Conservation (phyloP, 2,113 vertebrate species). For the Prunella fulvescens region DNA sequence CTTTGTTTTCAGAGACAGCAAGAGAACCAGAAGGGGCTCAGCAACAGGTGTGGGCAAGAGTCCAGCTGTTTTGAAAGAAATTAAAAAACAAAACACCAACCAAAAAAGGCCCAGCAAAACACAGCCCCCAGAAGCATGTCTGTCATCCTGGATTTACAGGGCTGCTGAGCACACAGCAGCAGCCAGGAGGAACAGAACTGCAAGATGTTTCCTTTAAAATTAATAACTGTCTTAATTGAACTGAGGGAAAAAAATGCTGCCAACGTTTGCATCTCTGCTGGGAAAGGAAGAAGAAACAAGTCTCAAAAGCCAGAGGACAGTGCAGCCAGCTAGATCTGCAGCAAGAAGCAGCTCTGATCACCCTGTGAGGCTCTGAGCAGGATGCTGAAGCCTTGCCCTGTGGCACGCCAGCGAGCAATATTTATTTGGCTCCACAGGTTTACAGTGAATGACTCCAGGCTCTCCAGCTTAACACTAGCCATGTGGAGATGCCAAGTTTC, state of each 20-base stretch:
- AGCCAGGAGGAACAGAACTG: slow-evolving; percentile 3
- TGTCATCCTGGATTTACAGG: slow-evolving; percentile 11
- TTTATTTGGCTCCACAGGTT: background rate
- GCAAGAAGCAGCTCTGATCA: background rate
- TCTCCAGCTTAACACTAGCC: background rate
- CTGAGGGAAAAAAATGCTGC: background rate
- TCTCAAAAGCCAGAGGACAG: background rate
- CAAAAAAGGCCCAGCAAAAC: background rate
- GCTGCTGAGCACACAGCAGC: background rate
- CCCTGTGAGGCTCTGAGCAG: background rate
- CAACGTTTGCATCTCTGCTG: background rate
- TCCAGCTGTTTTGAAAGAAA: slow-evolving; percentile 3
- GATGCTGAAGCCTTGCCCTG: background rate
- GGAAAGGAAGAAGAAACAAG: background rate
- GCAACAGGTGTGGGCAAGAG: slow-evolving; percentile 48
- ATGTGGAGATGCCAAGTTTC: background rate
- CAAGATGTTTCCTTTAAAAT: background rate
- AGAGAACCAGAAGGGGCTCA: background rate
- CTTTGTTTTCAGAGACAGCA: slow-evolving; percentile 40
- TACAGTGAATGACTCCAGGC: background rate
- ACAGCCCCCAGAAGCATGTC: background rate
- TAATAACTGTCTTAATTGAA: background rate
- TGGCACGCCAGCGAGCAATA: background rate
- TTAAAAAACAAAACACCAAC: background rate
- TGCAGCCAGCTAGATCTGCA: background rate